Base-by-base conservation (phyloP, 2,888 invertebrate genomes). In the Dascillus cervinus region DNA sequence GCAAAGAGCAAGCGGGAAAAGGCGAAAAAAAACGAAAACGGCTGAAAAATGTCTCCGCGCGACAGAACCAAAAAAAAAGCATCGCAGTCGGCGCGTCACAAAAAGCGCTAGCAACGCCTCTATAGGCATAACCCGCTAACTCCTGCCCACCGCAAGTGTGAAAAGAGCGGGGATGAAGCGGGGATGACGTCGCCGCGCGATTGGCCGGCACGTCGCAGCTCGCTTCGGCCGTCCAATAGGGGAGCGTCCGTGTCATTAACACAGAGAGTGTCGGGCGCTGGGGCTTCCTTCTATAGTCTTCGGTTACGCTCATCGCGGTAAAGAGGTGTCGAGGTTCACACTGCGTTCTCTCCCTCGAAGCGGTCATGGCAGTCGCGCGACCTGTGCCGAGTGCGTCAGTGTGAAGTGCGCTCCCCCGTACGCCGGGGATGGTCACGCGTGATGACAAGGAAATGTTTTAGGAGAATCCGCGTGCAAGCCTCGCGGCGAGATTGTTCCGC, bases 161-260 rank as follows among this genome's bases (percentile, higher is more conserved):
- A 64, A 64, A 65, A 58, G 55, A 55, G 65, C 58, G 62, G 65
- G 65, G 60, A 58, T 42, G 44, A 54, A 55, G 65, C 58, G 62
- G 65, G 65, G 60, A 58, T 42, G 44, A 54, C 56, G 58, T 58
- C 66, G 64, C 66, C 62, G 49, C 35, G 39, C 56, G 46, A 64
- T 65, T 64, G 64, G 64, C 49, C 52, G 44, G 46, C 47, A 49
- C 52, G 59, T 54, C 53, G 50, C 49, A 50, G 54, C 57, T 54
- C 54, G 58, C 60, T 55, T 58, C 55, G 43, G 41, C 33, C 52
- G 49, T 47, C 65, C 65, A 65, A 65, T 65, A 38, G 55, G 48
- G 44, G 29, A 34, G 59, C 64, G 55, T 52, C 49, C 45, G 49
- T 57, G 60, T 67, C 68, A 67, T 67, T 67, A 68, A 66, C 67